A percentile compares a stretch with the other conserved stretches of the same genome.
phyloP scores from a whole-genome alignment of 1,140 invertebrate genomes.

The Pogonognathellus flavescens region DNA sequence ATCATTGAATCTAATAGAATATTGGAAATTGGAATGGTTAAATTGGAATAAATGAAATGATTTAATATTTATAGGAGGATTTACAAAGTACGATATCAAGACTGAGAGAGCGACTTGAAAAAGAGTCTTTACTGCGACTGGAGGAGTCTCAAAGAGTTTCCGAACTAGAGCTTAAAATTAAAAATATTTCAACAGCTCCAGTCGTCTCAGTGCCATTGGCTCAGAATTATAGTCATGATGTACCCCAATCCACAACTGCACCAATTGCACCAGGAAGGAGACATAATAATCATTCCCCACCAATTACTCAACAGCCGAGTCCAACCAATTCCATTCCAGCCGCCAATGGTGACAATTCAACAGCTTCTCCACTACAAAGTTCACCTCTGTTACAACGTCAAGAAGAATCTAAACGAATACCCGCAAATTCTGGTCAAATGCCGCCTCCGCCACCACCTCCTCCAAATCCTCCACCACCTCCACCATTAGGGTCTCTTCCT shows the following conservation, averaged over 20 bases:
- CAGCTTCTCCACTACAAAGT: conserved; percentile 62
- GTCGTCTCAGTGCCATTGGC: conserved; percentile 30
- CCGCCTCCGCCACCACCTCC: conserved; percentile 6
- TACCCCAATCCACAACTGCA: not conserved
- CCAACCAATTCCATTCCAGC: conserved; percentile 51
- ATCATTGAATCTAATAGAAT: no score
- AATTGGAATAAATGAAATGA: not conserved
- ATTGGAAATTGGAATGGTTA: no score
- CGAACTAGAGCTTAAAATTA: conserved; percentile 76
- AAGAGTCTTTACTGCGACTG: conserved; percentile 87
- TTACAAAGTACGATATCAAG: conserved; percentile 85
- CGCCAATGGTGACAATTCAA: not conserved
- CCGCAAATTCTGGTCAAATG: conserved; percentile 43
- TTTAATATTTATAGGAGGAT: conserved; percentile 78
- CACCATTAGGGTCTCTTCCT: conserved; percentile 70
- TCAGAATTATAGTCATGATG: conserved; percentile 35
- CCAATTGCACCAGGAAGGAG: not conserved
- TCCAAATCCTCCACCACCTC: conserved; percentile 71
- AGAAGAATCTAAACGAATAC: conserved; percentile 44
- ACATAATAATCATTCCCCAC: not conserved
- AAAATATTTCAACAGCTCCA: conserved; percentile 38
- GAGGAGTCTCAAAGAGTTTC: conserved; percentile 86
- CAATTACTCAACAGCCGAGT: conserved; percentile 55
- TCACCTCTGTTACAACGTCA: conserved; percentile 67
- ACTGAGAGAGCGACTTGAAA: conserved; percentile 90